Evolutionary conservation across 2,113 vertebrate species (phyloP).

Genomic region (Lepus americanus): DNA sequence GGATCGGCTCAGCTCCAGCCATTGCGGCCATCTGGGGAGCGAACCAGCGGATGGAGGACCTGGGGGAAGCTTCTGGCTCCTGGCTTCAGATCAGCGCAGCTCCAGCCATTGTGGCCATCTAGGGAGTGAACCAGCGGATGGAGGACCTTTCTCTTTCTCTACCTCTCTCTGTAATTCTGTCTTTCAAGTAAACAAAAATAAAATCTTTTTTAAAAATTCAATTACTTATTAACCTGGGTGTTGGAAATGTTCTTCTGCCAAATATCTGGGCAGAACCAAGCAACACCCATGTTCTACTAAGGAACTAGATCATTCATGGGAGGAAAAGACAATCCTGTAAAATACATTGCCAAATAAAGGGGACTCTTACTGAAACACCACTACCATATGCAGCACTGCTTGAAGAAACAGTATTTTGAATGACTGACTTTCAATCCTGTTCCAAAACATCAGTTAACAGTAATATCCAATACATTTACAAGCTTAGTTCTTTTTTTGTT

Average conservation of each 20-base stretch:
- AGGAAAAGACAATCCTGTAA: not conserved
- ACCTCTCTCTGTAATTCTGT: too few species aligned
- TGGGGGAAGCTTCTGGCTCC: too few species aligned
- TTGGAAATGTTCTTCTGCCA: constrained; percentile 54
- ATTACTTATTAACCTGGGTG: not conserved
- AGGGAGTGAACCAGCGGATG: too few species aligned
- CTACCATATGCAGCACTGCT: not conserved
- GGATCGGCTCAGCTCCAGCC: too few species aligned
- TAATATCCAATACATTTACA: constrained; percentile 47
- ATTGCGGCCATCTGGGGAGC: too few species aligned
- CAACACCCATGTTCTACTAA: not conserved
- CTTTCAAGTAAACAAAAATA: too few species aligned
- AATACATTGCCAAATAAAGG: not conserved
- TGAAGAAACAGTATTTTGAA: not conserved
- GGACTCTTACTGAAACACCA: not conserved
- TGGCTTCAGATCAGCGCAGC: too few species aligned
- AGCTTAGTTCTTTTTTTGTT: not conserved
- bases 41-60: too few species aligned
- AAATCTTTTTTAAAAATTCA: constrained; percentile 1
- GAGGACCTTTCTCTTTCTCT: too few species aligned
- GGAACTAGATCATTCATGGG: not conserved
- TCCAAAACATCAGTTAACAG: constrained; percentile 51
- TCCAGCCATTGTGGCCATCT: too few species aligned
- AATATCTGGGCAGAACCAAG: constrained; percentile 55
- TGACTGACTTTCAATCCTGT: not conserved